These are phyloP conservation scores for Myoxocephalus aenaeus DNA, from an alignment of 2,797 vertebrate genomes.

Conservation along the genomic window DNA sequence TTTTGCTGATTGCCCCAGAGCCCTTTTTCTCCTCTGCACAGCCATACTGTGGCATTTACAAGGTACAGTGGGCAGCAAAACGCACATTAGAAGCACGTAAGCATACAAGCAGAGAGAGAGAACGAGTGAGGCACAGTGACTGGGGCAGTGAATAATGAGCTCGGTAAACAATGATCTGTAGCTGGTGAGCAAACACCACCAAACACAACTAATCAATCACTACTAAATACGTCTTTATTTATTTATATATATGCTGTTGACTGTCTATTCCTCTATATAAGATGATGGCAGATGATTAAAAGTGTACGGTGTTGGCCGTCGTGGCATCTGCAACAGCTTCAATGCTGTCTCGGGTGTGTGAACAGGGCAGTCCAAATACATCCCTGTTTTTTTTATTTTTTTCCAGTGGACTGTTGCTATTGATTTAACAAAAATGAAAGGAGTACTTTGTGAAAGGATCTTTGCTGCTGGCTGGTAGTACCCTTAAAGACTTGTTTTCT, in stretches of 20 bases:
- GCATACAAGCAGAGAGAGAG: constrained; percentile 50
- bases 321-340: constrained; percentile 3
- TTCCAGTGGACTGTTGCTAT: not conserved
- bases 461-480: constrained; percentile 2
- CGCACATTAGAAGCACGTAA: constrained; percentile 71
- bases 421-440: constrained; percentile 20
- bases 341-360: not conserved
- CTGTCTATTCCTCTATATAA: not conserved
- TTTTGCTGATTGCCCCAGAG: constrained; percentile 75
- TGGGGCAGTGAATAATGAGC: constrained; percentile 42
- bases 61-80: constrained; percentile 78
- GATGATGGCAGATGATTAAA: not conserved
- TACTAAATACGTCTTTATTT: not conserved
- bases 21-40: constrained; percentile 68
- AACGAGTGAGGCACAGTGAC: constrained; percentile 45
- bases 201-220: not conserved
- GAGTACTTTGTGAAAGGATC: not conserved
- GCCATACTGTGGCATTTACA: constrained; percentile 79
- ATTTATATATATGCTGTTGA: not conserved
- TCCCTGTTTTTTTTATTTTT: not conserved
- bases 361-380: constrained; percentile 2
- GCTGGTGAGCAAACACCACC: constrained; percentile 21
- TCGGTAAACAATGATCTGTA: constrained; percentile 18
- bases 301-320: not conserved
- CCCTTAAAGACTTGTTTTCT: not conserved